Evolutionary conservation across 2,113 vertebrate species (phyloP).

Genomic region (Gasterosteus nipponicus): DNA sequence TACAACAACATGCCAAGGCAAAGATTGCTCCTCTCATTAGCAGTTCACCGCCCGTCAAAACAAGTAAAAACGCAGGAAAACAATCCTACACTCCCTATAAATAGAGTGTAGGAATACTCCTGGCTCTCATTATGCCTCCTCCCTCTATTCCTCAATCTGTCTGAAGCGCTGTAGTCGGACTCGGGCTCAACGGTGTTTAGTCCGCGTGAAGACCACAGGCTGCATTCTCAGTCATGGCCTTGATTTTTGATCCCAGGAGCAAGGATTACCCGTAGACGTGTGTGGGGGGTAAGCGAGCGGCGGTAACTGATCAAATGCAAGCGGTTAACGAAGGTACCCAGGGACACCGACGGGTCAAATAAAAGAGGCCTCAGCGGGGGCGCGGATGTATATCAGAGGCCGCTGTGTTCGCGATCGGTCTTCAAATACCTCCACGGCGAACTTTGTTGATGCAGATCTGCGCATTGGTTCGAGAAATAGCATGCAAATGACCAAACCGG

Average conservation of each 20-base stretch:
- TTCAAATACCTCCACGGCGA: constrained; percentile 17
- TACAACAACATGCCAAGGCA: constrained; percentile 16
- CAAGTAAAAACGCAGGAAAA: constrained; percentile 67
- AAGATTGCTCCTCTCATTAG: constrained; percentile 55
- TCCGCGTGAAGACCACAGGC: constrained; percentile 69
- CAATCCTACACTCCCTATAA: constrained; percentile 66
- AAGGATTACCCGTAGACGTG: constrained; percentile 42
- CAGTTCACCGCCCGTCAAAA: constrained; percentile 53
- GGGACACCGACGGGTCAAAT: constrained; percentile 37
- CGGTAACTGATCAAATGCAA: constrained; percentile 65
- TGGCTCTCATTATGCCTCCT: constrained; percentile 76
- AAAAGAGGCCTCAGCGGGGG: constrained; percentile 23
- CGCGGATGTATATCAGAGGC: constrained; percentile 21
- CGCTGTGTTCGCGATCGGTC: constrained; percentile 5
- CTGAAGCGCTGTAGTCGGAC: constrained; percentile 63
- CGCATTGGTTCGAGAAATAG: constrained; percentile 48
- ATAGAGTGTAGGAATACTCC: constrained; percentile 71
- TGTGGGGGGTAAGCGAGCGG: constrained; percentile 28
- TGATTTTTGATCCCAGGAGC: constrained; percentile 70
- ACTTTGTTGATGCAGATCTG: constrained; percentile 23
- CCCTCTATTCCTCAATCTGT: constrained; percentile 68
- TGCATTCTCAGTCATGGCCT: constrained; percentile 58
- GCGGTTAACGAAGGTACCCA: constrained; percentile 50
- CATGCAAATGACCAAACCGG: constrained; percentile 64
- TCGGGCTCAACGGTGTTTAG: constrained; percentile 67